phyloP scores from a whole-genome alignment of 2,888 invertebrate genomes.

The Hemaris fuciformis region DNA sequence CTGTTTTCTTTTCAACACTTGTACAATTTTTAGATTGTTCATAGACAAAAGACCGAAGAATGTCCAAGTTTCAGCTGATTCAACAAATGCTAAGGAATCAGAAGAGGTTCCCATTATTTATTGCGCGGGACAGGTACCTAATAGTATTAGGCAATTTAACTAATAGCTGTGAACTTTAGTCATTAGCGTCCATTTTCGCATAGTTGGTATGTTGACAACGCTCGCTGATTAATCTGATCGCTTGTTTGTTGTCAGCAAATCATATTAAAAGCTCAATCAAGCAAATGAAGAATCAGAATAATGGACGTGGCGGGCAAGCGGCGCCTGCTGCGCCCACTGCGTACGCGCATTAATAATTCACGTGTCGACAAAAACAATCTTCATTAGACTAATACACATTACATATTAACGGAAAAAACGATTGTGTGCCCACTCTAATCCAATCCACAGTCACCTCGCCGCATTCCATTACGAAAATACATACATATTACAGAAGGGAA shows the following conservation, averaged over 20 bases:
- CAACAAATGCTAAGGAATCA: not conserved
- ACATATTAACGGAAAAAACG: constrained; percentile 55
- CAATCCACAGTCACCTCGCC: constrained; percentile 42
- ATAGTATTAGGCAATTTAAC: not conserved
- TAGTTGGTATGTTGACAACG: constrained; percentile 64
- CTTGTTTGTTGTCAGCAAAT: constrained; percentile 72
- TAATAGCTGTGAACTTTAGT: not conserved
- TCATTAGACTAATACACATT: constrained; percentile 77
- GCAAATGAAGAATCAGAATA: constrained; percentile 81
- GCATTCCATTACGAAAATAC: constrained; percentile 50
- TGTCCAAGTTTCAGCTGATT: not conserved
- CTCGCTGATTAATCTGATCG: constrained; percentile 72
- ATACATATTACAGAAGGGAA: constrained; percentile 12
- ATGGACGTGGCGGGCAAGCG: constrained; percentile 56
- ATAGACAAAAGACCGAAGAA: not conserved
- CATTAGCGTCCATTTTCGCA: constrained; percentile 4
- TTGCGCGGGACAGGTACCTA: not conserved
- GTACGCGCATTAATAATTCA: constrained; percentile 81
- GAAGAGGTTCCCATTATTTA: not conserved
- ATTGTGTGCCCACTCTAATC: constrained; percentile 40
- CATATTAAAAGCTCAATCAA: constrained; percentile 82
- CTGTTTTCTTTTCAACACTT: not conserved
- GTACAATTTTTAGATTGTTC: not conserved
- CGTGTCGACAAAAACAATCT: constrained; percentile 74
- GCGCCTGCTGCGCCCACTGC: constrained; percentile 61